phyloP scores from a whole-genome alignment of 2,888 invertebrate genomes.

The Candidula unifasciata region DNA sequence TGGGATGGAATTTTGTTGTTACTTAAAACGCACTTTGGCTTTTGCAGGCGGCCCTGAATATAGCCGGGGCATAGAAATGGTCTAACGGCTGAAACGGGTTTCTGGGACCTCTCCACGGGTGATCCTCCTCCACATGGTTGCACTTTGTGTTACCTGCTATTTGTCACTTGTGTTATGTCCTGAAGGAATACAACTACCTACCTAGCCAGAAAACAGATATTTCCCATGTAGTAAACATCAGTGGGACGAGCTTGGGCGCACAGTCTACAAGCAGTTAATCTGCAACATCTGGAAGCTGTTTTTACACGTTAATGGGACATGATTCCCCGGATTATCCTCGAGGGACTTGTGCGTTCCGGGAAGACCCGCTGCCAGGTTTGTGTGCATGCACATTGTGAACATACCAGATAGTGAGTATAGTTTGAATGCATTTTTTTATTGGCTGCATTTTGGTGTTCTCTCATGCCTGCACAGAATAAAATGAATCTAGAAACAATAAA shows the following conservation, averaged over 20 bases:
- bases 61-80: no score
- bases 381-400: background rate
- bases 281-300: background rate
- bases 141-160: no score
- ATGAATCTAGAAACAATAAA: background rate
- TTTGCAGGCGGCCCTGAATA: no score
- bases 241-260: slow-evolving; percentile 13
- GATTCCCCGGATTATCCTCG: background rate
- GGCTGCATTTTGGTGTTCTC: background rate
- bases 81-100: no score
- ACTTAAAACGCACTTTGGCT: no score
- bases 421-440: background rate
- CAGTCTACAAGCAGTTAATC: slow-evolving; percentile 9
- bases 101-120: no score
- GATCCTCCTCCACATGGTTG: no score
- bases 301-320: background rate
- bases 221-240: no score
- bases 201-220: no score
- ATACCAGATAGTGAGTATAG: background rate
- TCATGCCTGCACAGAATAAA: background rate
- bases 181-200: no score
- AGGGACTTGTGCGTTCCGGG: background rate
- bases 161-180: no score
- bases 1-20: no score
- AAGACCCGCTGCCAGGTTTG: background rate